Base-by-base conservation (phyloP, 2,888 invertebrate genomes). In the Metallyticus violacea region DNA sequence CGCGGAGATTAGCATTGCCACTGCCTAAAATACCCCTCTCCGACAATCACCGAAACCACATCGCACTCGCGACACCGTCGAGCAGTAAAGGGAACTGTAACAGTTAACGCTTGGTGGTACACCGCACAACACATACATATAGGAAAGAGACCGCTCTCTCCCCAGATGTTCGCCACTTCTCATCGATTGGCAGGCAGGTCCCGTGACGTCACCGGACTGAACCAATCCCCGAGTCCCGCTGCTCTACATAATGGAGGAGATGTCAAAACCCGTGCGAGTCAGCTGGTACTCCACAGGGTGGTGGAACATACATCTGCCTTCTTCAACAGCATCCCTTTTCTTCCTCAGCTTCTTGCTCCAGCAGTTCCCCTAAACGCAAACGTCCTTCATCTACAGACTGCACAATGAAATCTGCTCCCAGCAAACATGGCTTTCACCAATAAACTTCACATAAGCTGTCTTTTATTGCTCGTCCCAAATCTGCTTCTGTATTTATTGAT, bases 161-260 rank as follows among this genome's bases (percentile, higher is more conserved):
- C 77, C 81, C 83, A 77, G 83, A 77, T 77, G 77, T 77, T 77
- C 83, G 77, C 83, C 30, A 22, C 83, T 77, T n/a, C 83, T 26
- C 87, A 86, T 88, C 87, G 87, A 86, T 87, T 87, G 88, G 88
- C 84, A 77, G 82, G 86, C 85, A 77, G 78, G 80, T 79, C 85
- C 79, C 78, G 81, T 86, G 88, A 86, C 88, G 85, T 85, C 88
- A 85, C 76, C 77, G 25, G 27, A 29, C 15, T 40, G 77, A 78
- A 62, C 87, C 86, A 85, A 85, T 85, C 86, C 40, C 30, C 81
- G 86, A 79, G 62, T 15, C 84, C 79, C 79, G 85, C 86, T 79
- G 40, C 77, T 26, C 85, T 82, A 82, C 82, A 82, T 82, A 82
- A 82, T 82, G 82, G 62, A 82, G 82, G 82, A 62, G 82, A 76